Base-by-base conservation (phyloP, 2,113 vertebrate genomes). In the Lampris megalopsis region DNA sequence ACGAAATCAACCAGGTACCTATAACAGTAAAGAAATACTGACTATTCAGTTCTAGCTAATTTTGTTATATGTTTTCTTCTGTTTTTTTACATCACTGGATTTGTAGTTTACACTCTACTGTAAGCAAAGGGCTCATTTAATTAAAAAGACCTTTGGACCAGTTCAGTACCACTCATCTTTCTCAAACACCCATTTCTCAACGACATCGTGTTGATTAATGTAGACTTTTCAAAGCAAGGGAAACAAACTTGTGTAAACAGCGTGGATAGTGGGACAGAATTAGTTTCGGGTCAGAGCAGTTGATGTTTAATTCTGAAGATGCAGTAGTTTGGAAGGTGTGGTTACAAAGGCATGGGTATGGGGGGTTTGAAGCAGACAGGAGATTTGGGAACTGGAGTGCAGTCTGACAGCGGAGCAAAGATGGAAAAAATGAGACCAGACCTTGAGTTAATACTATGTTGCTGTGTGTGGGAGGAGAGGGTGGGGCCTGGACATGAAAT, bases 1-100 rank as follows among this genome's bases (percentile, higher is more conserved):
- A 97, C 52, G 95, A 95, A 87, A 94, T 95, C 75, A 92, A 91
- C 70, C 95, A 95, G 93, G 95, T 95, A 92, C 9, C 8, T 57
- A 56, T 13, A 40, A 36, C 47, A 54, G 35, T 11, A 7, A 9
- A 43, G 3, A 58, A 36, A 53, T 13, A 53, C 3, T 53, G 1
- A 9, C 56, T 2, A 4, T 37, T 36, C 24, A 37, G 24, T 36
- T 37, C 8, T 35, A 58, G 13, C 10, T 53, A 10, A 7, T 52
- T 24, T 53, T 11, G 13, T 13, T 13, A 53, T 2, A 10, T 53
- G 11, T 53, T 4, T 10, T 53, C 13, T 13, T n/a, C 10, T 9
- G 11, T 6, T 3, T 36, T 57, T 6, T 36, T 8, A 57, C 56
- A 58, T 56, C 9, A 58, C 35, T 58, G 56, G 35, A 53, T 13